Base-by-base conservation (phyloP, 2,888 invertebrate genomes). In the Eupsilia transversa region DNA sequence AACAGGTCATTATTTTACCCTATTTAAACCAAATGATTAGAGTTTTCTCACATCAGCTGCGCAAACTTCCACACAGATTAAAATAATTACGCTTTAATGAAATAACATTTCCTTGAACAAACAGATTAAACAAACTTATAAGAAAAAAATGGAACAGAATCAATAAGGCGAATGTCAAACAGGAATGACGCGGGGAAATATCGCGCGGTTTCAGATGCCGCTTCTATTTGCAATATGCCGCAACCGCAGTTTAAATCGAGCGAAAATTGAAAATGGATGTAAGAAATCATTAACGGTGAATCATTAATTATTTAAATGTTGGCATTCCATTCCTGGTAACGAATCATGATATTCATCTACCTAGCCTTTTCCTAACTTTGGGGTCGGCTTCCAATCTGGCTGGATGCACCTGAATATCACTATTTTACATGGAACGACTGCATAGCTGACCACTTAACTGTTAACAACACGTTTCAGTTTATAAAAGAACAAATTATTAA, bases 121-220 rank as follows among this genome's bases (percentile, higher is more conserved):
- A 75, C 43, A 52, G 9, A 66, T 64, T 56, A 46, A 71, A 64
- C 23, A n/a, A 57, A 72, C 20, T 30, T 68, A n/a, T 17, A 66
- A 66, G 5, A 54, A 69, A 59, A 70, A 38, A 54, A 78, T n/a
- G 46, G 30, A 70, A 74, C 17, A 63, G 2, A 70, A 66, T 64
- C 79, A 74, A 79, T 79, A 74, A 49, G 41, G 46, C 67, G 27
- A 27, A 33, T 23, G 41, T 60, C 74, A 71, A 67, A 67, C 43
- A 35, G 27, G 23, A 69, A 74, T 54, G 54, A 46, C 52, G 35
- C 41, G 49, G 33, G 35, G 23, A 70, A 78, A 70, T 74, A 57
- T 67, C 43, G 27, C 20, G 30, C 23, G n/a, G 67, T 17, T 64
- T 41, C 63, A 71, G 59, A 67, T 74, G 67, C 38, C 35, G 27